Evolutionary conservation across 1,140 invertebrate genomes (phyloP), one percentile per base, ranked within the genome.

Genomic region (Magallana angulata): DNA sequence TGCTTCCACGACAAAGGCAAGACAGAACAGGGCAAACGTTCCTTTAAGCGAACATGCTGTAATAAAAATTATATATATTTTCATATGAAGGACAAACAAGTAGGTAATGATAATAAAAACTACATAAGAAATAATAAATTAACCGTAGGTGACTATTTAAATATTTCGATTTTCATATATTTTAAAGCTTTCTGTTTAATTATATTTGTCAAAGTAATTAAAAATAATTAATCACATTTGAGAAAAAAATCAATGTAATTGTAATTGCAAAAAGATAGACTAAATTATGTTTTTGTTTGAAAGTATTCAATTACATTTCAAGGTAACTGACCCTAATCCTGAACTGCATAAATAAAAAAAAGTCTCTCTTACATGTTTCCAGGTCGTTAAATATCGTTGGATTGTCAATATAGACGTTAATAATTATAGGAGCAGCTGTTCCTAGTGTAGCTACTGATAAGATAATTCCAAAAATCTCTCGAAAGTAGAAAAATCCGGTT

Each of bases 401-500:
- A 30, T 30, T 76, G 8, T 76, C 68, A 12, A 76, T 8, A 30
- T 76, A 76, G 24, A 76, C 36, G 36, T 5, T 30, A 2, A 48
- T 1, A 30, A 76, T 76, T 1, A 76, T 76, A 0, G 68, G 68
- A 5, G 68, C 68, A 5, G 68, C 9, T 5, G 68, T 76, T 36
- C 68, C 68, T 0, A 76, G 24, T 30, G 68, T 76, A 30, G 36
- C 5, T 30, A 76, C 18, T 12, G 68, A 76, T 7, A 30, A 30
- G 2, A 76, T 11, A 6, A 76, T 76, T 76, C 68, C 68, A 76
- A 76, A 76, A 30, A 76, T 76, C 68, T 76, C 68, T 2, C 68
- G 68, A 76, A 76, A 76, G 24, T 76, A 76, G 68, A 76, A 76
- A 76, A 76, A 76, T 11, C 68, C 68, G 8, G 68, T 11, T 11